phyloP scores from a whole-genome alignment of 1,140 invertebrate species.

The silkworm (Bombyx mori) region DNA sequence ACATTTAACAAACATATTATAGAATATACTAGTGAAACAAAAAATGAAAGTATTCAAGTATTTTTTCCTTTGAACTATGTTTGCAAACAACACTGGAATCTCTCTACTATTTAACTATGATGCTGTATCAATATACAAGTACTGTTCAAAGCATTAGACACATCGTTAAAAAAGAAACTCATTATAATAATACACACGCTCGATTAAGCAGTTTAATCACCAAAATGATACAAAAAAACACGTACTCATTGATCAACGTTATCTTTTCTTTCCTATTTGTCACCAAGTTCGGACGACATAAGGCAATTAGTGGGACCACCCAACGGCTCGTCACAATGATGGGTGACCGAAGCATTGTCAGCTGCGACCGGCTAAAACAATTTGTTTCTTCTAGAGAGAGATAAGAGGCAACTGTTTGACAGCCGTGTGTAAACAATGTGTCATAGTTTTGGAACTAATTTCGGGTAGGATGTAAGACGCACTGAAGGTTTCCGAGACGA shows the following conservation, averaged over 20 bases:
- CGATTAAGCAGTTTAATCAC: slow-evolving; percentile 5
- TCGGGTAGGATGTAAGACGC: too few relatives aligned
- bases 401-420: slow-evolving; percentile 9
- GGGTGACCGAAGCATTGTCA: slow-evolving; percentile 16
- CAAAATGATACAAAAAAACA: slow-evolving; percentile 9
- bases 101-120: too few relatives aligned
- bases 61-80: too few relatives aligned
- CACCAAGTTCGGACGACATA: slow-evolving; percentile 27
- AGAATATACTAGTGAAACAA: too few relatives aligned
- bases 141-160: too few relatives aligned
- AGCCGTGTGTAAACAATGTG: slow-evolving; percentile 2
- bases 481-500: too few relatives aligned
- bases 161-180: too few relatives aligned
- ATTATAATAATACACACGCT: background rate
- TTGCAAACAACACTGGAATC: too few relatives aligned
- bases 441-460: too few relatives aligned
- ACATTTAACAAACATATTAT: too few relatives aligned
- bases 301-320: slow-evolving; percentile 43
- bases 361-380: slow-evolving; percentile 24
- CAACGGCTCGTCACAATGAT: slow-evolving; percentile 26
- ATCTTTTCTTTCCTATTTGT: slow-evolving; percentile 42
- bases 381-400: slow-evolving; percentile 25
- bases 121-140: too few relatives aligned
- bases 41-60: too few relatives aligned
- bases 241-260: slow-evolving; percentile 23